Evolutionary conservation across 2,113 vertebrate genomes (phyloP).

Genomic region (Ursus arctos): DNA sequence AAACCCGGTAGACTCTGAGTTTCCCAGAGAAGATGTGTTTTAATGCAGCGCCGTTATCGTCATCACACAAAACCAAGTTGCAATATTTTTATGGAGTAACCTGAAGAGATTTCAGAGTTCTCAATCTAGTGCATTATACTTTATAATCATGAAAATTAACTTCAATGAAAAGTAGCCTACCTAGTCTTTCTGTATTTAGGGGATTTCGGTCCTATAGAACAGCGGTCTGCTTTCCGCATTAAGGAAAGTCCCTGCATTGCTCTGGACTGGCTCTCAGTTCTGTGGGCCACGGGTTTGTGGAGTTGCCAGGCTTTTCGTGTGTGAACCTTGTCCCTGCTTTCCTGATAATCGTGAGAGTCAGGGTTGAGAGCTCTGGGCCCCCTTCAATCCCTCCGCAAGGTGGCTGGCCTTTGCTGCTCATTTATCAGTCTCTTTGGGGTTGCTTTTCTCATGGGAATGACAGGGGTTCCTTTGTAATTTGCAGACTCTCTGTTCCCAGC

Average conservation of each 20-base stretch:
- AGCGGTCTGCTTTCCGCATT: not conserved
- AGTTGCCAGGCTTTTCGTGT: not conserved
- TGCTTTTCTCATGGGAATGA: not conserved
- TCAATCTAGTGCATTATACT: not conserved
- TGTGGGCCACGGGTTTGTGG: not conserved
- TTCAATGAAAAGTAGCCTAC: not conserved
- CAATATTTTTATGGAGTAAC: not conserved
- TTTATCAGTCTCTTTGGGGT: not conserved
- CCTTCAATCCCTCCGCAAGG: not conserved
- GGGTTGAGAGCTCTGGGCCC: not conserved
- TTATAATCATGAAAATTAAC: not conserved
- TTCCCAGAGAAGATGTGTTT: not conserved
- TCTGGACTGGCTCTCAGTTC: not conserved
- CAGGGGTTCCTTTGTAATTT: not conserved
- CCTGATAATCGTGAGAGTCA: not conserved
- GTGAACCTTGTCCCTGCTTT: not conserved
- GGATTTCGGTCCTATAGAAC: not conserved
- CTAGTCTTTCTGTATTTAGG: not conserved
- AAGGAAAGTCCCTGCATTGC: not conserved
- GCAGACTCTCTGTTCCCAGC: not conserved
- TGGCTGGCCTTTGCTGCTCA: not conserved
- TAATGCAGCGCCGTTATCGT: not conserved
- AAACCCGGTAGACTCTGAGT: not conserved
- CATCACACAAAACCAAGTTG: not conserved
- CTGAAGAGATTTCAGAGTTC: not conserved